Conservation (phyloP, 2,797 vertebrate species). For the Hybognathus amarus region DNA sequence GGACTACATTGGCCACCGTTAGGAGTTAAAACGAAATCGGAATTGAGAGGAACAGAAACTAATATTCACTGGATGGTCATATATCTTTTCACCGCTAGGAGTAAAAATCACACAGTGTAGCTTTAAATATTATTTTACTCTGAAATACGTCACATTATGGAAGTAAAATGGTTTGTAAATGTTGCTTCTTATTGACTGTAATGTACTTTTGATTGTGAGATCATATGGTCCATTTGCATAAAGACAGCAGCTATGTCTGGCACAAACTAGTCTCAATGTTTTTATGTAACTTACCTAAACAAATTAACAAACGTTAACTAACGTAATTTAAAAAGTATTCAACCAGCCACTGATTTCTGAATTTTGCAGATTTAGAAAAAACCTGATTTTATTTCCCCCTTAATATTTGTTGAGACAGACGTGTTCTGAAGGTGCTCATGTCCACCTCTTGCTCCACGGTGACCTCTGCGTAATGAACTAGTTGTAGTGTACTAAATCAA, state of each 20-base stretch:
- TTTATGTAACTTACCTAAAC: neutral
- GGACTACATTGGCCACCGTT: too few species aligned
- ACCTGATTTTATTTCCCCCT: fast-evolving
- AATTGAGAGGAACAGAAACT: too few species aligned
- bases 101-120: too few species aligned
- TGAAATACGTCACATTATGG: neutral
- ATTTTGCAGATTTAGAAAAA: neutral
- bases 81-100: too few species aligned
- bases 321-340: neutral
- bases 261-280: neutral
- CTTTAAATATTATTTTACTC: too few species aligned
- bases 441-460: conserved; percentile 67
- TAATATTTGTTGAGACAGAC: neutral
- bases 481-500: conserved; percentile 83
- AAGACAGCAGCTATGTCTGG: neutral
- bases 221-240: neutral
- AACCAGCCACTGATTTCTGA: neutral
- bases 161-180: neutral
- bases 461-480: conserved; percentile 80
- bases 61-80: too few species aligned
- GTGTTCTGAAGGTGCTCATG: neutral
- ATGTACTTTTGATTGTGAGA: neutral
- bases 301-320: neutral
- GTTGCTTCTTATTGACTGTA: neutral
- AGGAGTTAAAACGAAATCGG: too few species aligned